These are phyloP conservation scores for Ibycter americanus DNA, from an alignment of 2,797 vertebrate genomes.

Conservation along the genomic window DNA sequence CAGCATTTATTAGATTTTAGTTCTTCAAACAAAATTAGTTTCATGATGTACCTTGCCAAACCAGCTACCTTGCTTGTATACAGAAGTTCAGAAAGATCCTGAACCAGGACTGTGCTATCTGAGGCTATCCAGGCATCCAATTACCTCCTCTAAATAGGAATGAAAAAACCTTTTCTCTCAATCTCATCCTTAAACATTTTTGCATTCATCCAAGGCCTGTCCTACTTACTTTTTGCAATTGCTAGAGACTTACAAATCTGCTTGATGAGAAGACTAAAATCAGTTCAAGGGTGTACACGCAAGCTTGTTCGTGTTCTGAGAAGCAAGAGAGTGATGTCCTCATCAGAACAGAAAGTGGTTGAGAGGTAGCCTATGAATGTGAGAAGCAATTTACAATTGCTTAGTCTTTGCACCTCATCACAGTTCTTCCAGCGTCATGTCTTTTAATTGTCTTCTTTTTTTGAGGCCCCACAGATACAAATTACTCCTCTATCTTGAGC, in stretches of 20 bases:
- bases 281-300: neutral
- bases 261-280: neutral
- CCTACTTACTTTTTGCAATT: neutral
- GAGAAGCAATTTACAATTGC: neutral
- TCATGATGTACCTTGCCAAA: neutral
- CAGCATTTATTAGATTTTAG: neutral
- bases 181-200: neutral
- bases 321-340: neutral
- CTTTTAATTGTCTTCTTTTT: neutral
- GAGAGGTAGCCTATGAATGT: neutral
- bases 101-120: neutral
- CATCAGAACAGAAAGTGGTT: neutral
- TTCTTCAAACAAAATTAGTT: neutral
- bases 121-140: neutral
- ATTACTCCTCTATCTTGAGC: neutral
- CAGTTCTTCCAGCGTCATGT: neutral
- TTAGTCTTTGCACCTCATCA: neutral
- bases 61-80: neutral
- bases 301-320: neutral
- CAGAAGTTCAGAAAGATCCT: neutral
- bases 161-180: neutral
- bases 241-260: neutral
- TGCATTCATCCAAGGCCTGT: neutral
- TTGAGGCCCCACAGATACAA: neutral
- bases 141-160: neutral